Evolutionary conservation across 2,797 vertebrate species (phyloP).

Genomic region (Diceros bicornis): DNA sequence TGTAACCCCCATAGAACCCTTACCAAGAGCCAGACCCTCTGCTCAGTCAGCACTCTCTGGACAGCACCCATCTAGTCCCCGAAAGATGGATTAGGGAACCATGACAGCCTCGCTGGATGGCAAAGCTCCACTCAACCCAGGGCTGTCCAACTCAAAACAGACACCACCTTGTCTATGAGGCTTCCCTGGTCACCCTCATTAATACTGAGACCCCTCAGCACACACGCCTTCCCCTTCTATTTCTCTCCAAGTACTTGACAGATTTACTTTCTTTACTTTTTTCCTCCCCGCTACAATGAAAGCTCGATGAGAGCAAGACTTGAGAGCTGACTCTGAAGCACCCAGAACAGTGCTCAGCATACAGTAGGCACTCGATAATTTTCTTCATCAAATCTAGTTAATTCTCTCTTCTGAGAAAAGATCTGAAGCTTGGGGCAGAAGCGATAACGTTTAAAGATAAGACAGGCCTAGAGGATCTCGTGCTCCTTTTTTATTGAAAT

Average conservation of each 20-base stretch:
- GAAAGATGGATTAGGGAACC: background rate
- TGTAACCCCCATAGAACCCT: background rate
- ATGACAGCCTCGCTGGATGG: background rate
- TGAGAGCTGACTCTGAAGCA: background rate
- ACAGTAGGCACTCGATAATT: background rate
- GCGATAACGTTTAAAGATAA: background rate
- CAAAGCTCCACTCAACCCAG: background rate
- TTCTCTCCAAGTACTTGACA: background rate
- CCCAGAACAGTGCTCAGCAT: background rate
- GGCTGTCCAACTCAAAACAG: background rate
- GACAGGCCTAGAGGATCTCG: background rate
- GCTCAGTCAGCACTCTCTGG: background rate
- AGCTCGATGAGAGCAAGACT: background rate
- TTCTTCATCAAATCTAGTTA: background rate
- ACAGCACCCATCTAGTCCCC: no score
- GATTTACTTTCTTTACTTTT: background rate
- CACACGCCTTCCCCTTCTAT: background rate
- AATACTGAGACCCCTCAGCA: background rate
- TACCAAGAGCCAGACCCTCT: fast-evolving
- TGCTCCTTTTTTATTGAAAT: background rate
- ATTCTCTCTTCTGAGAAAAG: background rate
- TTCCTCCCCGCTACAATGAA: background rate
- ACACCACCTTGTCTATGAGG: background rate
- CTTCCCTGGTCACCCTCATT: fast-evolving
- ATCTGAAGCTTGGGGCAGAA: background rate